Evolutionary conservation across 2,797 vertebrate genomes (phyloP).

Genomic region (Ataeniobius toweri): DNA sequence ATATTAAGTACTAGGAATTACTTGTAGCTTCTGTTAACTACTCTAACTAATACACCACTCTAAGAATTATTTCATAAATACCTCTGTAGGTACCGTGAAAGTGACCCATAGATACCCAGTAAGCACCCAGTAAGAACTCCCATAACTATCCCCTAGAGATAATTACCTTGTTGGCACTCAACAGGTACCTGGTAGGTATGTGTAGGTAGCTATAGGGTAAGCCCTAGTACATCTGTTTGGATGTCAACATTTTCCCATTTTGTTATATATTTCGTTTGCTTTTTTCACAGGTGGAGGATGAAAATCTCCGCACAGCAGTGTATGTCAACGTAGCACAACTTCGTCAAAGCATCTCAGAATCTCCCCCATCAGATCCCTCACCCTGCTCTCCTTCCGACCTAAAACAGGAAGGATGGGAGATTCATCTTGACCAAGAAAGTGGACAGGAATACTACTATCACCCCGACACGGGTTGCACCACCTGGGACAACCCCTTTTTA

Average conservation of each 20-base stretch:
- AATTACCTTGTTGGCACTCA: background rate
- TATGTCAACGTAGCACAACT: slow-evolving; percentile 89
- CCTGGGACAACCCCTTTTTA: slow-evolving; percentile 89
- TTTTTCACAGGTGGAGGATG: slow-evolving; percentile 66
- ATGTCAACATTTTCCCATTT: background rate
- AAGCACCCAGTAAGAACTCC: background rate
- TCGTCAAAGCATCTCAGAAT: slow-evolving; percentile 55
- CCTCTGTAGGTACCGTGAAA: background rate
- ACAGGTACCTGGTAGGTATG: background rate
- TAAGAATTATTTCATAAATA: background rate
- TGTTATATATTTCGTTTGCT: background rate
- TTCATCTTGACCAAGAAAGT: slow-evolving; percentile 85
- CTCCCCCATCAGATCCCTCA: slow-evolving; percentile 15
- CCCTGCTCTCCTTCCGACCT: slow-evolving; percentile 58
- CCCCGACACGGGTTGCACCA: slow-evolving; percentile 85
- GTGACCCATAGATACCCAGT: background rate
- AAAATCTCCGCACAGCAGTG: slow-evolving; percentile 67
- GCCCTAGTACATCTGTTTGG: background rate
- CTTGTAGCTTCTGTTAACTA: background rate
- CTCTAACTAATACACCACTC: background rate
- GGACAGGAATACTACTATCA: slow-evolving; percentile 92
- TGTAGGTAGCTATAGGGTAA: background rate
- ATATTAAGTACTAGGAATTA: background rate
- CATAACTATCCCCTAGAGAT: background rate
- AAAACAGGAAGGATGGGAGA: slow-evolving; percentile 85